Evolutionary conservation across 2,113 vertebrate genomes (phyloP).

Genomic region (Elephas maximus): DNA sequence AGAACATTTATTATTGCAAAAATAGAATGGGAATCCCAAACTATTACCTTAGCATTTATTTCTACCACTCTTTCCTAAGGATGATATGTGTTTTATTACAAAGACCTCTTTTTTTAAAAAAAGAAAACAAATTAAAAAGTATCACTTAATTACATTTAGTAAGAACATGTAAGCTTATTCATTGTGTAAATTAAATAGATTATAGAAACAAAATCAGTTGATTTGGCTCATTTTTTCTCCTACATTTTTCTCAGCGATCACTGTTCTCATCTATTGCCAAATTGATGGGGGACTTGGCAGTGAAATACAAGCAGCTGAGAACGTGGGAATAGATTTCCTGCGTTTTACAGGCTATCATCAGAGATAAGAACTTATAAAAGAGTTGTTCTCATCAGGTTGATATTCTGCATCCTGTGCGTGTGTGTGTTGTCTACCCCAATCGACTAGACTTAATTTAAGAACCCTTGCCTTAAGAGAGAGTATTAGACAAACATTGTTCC

Average conservation of each 20-base stretch:
- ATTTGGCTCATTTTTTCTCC: constrained; percentile 43
- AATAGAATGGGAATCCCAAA: constrained; percentile 47
- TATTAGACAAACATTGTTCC: background rate
- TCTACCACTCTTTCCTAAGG: constrained; percentile 40
- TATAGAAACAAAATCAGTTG: constrained; percentile 60
- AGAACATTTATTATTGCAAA: constrained; percentile 64
- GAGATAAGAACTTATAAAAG: background rate
- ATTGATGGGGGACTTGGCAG: constrained; percentile 60
- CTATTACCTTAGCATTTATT: constrained; percentile 47
- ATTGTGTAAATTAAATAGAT: constrained; percentile 41
- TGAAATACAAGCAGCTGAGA: constrained; percentile 51
- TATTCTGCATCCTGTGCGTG: background rate
- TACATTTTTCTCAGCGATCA: constrained; percentile 58
- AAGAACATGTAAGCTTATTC: constrained; percentile 33
- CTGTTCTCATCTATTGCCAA: constrained; percentile 58
- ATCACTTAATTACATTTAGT: constrained; percentile 62
- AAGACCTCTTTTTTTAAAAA: background rate
- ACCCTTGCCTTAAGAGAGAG: background rate
- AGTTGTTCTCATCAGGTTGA: background rate
- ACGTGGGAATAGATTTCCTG: constrained; percentile 36
- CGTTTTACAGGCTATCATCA: constrained; percentile 34
- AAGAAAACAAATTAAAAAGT: constrained; percentile 52
- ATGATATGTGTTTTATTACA: constrained; percentile 10
- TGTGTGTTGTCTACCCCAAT: background rate
- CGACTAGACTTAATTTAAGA: constrained; percentile 11